Conservation (phyloP, 2,797 vertebrate species). For the Aselliscus stoliczkanus region DNA sequence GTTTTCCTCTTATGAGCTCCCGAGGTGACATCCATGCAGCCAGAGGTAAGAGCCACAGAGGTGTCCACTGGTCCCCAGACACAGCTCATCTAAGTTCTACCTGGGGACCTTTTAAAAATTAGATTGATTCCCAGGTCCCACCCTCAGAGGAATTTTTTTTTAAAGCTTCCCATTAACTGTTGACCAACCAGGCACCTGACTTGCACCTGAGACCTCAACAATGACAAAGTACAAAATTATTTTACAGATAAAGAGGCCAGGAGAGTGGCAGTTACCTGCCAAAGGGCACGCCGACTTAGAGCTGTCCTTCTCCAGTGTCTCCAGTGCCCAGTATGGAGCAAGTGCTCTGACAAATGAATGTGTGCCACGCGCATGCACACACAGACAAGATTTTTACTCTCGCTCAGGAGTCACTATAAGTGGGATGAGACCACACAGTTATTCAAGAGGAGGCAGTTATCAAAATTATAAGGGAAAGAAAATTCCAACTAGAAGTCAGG, state of each 20-base stretch:
- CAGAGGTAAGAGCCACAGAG: neutral
- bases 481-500: neutral
- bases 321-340: neutral
- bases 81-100: neutral
- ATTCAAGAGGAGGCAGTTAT: neutral
- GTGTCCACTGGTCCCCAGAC: neutral
- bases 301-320: neutral
- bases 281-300: neutral
- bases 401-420: neutral
- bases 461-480: neutral
- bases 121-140: neutral
- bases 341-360: neutral
- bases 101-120: neutral
- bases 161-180: neutral
- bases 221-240: neutral
- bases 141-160: neutral
- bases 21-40: neutral
- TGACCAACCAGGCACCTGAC: neutral
- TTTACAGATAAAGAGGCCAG: neutral
- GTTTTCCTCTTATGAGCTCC: neutral
- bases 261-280: neutral
- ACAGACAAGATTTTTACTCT: neutral
- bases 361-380: neutral
- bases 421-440: neutral
- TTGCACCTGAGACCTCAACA: neutral